These are phyloP conservation scores for Crambe crambe DNA, from an alignment of 37 sponge, comb jelly and placozoan species.

Conservation along the genomic window DNA sequence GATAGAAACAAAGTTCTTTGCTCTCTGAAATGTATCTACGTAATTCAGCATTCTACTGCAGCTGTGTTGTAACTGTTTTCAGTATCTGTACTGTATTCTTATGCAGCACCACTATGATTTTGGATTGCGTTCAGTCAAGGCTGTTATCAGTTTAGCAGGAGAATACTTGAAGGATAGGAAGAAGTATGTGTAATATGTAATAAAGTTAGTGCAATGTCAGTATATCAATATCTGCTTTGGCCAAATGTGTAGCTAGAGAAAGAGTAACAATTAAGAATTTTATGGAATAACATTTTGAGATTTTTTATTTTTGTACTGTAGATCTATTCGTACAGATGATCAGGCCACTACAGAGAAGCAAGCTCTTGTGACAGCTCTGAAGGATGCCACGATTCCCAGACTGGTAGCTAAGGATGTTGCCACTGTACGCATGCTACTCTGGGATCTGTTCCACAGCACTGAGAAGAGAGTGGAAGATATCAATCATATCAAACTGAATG, in stretches of 20 bases:
- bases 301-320: too few species aligned
- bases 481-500: not conserved
- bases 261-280: too few species aligned
- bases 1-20: not conserved
- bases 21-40: not conserved
- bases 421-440: conserved; percentile 3
- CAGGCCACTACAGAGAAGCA: not conserved
- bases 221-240: too few species aligned
- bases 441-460: conserved; percentile 12
- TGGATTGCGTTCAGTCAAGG: conserved; percentile 77
- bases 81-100: not conserved
- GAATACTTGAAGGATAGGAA: conserved; percentile 19
- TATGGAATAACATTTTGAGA: too few species aligned
- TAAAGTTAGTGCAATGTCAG: not conserved
- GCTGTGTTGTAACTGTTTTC: not conserved
- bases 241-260: not conserved
- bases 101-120: conserved; percentile 81
- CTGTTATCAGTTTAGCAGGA: conserved; percentile 64
- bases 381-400: conserved; percentile 6
- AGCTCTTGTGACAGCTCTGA: conserved; percentile 9
- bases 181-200: not conserved
- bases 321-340: not conserved
- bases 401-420: conserved; percentile 13
- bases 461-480: not conserved
- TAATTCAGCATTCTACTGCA: not conserved